Evolutionary conservation across 2,797 vertebrate genomes (phyloP).

Genomic region (Pangasius macronema): DNA sequence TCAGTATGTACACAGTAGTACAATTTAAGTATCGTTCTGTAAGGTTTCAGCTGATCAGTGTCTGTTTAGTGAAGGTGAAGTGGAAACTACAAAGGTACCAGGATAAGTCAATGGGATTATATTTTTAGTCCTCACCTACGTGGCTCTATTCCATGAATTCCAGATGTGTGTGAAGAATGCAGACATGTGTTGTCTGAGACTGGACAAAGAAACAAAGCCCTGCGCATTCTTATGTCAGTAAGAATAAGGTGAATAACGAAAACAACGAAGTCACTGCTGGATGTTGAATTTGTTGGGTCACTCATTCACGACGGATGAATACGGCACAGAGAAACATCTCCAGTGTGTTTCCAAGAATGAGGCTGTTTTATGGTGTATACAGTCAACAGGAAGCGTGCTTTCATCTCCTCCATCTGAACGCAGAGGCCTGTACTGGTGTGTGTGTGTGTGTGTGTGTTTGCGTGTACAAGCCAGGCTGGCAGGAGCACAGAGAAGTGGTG

Average conservation of each 20-base stretch:
- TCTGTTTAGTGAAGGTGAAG: background rate
- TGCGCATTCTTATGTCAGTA: conserved; percentile 20
- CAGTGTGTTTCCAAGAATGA: conserved; percentile 33
- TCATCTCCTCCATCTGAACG: conserved; percentile 47
- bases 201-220: conserved; percentile 34
- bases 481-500: conserved; percentile 34
- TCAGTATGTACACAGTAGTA: background rate
- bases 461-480: conserved; percentile 17
- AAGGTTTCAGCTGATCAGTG: too few relatives aligned
- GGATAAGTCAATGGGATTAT: background rate
- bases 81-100: background rate
- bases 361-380: conserved; percentile 41
- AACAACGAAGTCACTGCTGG: conserved; percentile 43
- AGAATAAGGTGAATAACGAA: conserved; percentile 28
- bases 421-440: background rate
- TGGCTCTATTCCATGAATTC: conserved; percentile 14
- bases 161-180: conserved; percentile 17
- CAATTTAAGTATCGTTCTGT: background rate
- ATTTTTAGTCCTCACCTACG: background rate
- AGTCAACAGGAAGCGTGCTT: conserved; percentile 51
- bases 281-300: background rate
- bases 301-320: conserved; percentile 32
- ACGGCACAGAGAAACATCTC: conserved; percentile 18
- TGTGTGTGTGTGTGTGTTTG: conserved; percentile 14
- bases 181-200: conserved; percentile 13